These are phyloP conservation scores for Erynnis tages DNA, from an alignment of 2,888 invertebrate genomes.

Conservation along the genomic window DNA sequence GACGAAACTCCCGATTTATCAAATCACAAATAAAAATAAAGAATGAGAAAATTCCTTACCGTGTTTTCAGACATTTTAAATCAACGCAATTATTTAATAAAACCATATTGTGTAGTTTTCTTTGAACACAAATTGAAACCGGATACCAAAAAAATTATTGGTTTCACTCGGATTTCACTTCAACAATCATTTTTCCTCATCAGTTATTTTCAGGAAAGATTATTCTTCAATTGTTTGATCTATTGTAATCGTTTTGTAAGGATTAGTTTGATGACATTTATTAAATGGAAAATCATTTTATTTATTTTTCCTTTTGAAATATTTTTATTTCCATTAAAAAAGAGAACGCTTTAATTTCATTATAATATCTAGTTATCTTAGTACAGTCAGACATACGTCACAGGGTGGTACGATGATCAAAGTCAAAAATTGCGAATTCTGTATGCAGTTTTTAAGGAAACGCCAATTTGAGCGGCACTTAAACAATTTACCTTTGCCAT, in stretches of 20 bases:
- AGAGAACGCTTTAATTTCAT: not conserved
- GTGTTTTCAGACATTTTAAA: not conserved
- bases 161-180: too few species aligned
- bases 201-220: too few species aligned
- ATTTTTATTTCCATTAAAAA: not conserved
- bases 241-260: too few species aligned
- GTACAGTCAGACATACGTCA: conserved; percentile 49
- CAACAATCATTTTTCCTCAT: too few species aligned
- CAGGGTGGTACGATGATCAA: conserved; percentile 53
- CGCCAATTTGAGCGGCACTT: conserved; percentile 17
- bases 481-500: conserved; percentile 70
- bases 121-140: too few species aligned
- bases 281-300: too few species aligned
- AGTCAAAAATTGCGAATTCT: conserved; percentile 37
- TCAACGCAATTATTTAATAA: not conserved
- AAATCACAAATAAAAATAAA: not conserved
- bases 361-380: conserved; percentile 16
- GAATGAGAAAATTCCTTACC: not conserved
- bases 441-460: conserved; percentile 24
- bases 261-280: too few species aligned
- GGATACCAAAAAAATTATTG: too few species aligned
- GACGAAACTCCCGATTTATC: not conserved
- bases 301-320: not conserved
- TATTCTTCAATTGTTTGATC: too few species aligned
- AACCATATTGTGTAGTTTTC: not conserved